Conservation (phyloP, 2,888 invertebrate genomes). For the Ypsolopha scabrella region DNA sequence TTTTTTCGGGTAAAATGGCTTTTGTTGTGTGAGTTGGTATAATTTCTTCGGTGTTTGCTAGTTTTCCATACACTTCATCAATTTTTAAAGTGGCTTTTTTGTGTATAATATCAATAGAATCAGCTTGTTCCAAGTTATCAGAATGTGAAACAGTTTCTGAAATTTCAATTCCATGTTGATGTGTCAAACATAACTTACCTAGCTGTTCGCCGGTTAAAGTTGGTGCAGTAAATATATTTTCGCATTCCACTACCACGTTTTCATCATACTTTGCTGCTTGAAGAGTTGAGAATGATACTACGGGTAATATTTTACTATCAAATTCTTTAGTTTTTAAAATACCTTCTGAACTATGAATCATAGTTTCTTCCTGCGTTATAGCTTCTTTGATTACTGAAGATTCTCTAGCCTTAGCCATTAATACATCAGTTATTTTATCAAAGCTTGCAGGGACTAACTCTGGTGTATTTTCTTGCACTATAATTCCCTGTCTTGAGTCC, state of each 20-base stretch:
- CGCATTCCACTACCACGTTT: conserved; percentile 70
- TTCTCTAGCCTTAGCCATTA: conserved; percentile 38
- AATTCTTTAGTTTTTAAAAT: conserved; percentile 24
- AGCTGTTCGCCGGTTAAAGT: conserved; percentile 48
- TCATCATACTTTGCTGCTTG: conserved; percentile 70
- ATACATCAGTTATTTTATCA: conserved; percentile 24
- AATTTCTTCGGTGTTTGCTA: conserved; percentile 43
- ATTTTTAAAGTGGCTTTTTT: conserved; percentile 37
- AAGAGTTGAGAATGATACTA: conserved; percentile 53
- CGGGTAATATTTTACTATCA: conserved; percentile 41
- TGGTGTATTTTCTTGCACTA: conserved; percentile 61
- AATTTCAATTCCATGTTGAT: conserved; percentile 62
- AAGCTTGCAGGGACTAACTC: conserved; percentile 46
- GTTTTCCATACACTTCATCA: conserved; percentile 53
- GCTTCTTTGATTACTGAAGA: conserved; percentile 67
- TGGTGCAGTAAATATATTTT: conserved; percentile 45
- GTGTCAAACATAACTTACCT: conserved; percentile 45
- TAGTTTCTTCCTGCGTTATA: conserved; percentile 66
- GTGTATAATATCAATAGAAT: conserved; percentile 37
- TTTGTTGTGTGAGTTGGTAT: conserved; percentile 35
- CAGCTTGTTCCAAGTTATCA: conserved; percentile 54
- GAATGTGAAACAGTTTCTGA: conserved; percentile 68
- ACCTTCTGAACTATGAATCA: conserved; percentile 58
- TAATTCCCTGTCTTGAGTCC: conserved; percentile 53
- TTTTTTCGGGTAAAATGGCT: conserved; percentile 29